Base-by-base conservation (phyloP, 1,140 invertebrate genomes). In the Zophobas morio region DNA sequence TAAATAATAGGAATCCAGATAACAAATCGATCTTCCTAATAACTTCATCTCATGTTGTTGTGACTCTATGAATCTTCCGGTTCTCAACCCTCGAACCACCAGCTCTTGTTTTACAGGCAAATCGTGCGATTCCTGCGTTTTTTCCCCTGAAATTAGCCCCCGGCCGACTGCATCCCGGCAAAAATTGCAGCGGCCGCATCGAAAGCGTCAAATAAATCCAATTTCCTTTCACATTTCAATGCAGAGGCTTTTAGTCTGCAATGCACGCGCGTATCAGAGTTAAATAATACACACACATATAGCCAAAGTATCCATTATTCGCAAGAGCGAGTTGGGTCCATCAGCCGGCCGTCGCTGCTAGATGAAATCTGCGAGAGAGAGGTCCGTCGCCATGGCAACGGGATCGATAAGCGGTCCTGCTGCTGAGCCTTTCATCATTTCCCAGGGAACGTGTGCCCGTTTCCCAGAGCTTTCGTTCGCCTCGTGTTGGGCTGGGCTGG, bases 391-490 rank as follows among this genome's bases (percentile, higher is more conserved):
- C 76, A 75, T 76, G 70, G 81, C 63, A 76, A 83, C 81, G 40
- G 78, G 82, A 83, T 83, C 82, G 82, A 83, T 83, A 79, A 74
- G 42, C 73, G 49, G 60, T 78, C 75, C 76, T 74, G 74, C 79
- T 73, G 75, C 74, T 70, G 77, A 75, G 78, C 77, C 77, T 81
- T 81, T 79, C 80, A 79, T 79, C 80, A 79, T 79, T 81, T 81
- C 78, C 80, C 78, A 78, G 80, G 80, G 80, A 81, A 79, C 63
- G 72, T 78, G 77, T 78, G 66, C 79, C 66, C 57, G 77, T 77
- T 74, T 80, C 77, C 79, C 79, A 81, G 79, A 78, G 63, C 75
- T 80, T 76, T 73, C 76, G 75, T 51, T 74, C 71, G 39, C 46
- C 71, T 73, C 71, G 71, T 76, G 57, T 79, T 77, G 76, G 75